phyloP scores from a whole-genome alignment of 2,797 vertebrate genomes.

The Characodon lateralis region DNA sequence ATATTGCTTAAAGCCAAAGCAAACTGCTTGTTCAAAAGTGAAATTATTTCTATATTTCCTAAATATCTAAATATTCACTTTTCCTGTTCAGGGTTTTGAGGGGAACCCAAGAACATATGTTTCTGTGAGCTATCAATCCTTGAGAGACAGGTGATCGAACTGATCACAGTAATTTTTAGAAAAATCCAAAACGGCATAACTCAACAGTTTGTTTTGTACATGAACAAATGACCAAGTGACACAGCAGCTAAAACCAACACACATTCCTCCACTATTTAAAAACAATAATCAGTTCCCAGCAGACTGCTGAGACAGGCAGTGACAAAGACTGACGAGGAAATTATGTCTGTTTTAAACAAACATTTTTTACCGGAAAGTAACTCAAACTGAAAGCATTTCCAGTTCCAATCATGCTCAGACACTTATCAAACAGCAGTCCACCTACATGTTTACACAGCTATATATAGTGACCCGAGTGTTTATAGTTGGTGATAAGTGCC shows the following conservation, averaged over 20 bases:
- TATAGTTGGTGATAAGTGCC: conserved; percentile 59
- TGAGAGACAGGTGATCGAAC: neutral
- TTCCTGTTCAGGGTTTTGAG: neutral
- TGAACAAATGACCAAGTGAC: neutral
- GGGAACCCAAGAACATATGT: neutral
- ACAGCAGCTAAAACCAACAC: neutral
- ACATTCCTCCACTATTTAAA: conserved; percentile 8
- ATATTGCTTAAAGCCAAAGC: neutral
- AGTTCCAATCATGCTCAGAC: conserved; percentile 45
- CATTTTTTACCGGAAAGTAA: conserved; percentile 58
- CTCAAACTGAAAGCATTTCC: conserved; percentile 49
- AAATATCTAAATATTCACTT: neutral
- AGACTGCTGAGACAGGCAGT: conserved; percentile 46
- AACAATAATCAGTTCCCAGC: conserved; percentile 21
- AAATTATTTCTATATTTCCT: conserved; percentile 17
- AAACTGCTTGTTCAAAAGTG: neutral
- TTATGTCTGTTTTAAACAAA: conserved; percentile 35
- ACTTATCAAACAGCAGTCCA: conserved; percentile 51
- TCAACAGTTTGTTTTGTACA: neutral
- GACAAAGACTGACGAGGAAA: conserved; percentile 55
- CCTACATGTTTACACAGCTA: conserved; percentile 64
- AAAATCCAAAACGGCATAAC: neutral
- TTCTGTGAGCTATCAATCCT: neutral
- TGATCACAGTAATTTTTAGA: neutral
- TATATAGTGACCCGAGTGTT: conserved; percentile 59